These are phyloP conservation scores for Agrenia bidenticulata DNA, from an alignment of 2,888 invertebrate genomes.

Conservation along the genomic window DNA sequence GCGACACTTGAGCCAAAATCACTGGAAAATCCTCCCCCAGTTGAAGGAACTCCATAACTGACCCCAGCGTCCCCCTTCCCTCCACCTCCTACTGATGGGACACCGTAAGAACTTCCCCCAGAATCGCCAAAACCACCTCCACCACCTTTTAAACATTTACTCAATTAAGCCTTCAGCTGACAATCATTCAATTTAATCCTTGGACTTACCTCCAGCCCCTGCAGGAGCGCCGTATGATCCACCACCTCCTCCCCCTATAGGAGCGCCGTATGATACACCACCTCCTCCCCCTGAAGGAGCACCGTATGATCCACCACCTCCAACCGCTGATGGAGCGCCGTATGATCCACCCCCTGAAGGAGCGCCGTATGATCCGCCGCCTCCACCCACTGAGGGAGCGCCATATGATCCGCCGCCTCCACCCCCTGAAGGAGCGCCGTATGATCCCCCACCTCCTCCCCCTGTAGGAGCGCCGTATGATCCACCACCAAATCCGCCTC, in stretches of 20 bases:
- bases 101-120: slow-evolving; percentile 5
- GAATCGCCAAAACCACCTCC: not conserved
- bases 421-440: no score
- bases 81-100: not conserved
- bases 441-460: no score
- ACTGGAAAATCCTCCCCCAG: not conserved
- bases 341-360: not conserved
- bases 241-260: not conserved
- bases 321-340: not conserved
- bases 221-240: not conserved
- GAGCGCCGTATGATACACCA: not conserved
- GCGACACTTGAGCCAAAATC: slow-evolving; percentile 9
- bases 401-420: no score
- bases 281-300: not conserved
- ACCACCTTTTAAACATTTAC: not conserved
- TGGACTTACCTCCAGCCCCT: no score
- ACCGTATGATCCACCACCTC: not conserved
- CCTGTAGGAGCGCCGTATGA: not conserved
- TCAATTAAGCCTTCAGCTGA: no score
- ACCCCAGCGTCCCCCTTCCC: not conserved
- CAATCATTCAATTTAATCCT: no score
- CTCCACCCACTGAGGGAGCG: no score
- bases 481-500: no score
- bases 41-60: not conserved
- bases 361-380: no score